Base-by-base conservation (phyloP, 2,797 vertebrate genomes). In the Scolopax rusticola region DNA sequence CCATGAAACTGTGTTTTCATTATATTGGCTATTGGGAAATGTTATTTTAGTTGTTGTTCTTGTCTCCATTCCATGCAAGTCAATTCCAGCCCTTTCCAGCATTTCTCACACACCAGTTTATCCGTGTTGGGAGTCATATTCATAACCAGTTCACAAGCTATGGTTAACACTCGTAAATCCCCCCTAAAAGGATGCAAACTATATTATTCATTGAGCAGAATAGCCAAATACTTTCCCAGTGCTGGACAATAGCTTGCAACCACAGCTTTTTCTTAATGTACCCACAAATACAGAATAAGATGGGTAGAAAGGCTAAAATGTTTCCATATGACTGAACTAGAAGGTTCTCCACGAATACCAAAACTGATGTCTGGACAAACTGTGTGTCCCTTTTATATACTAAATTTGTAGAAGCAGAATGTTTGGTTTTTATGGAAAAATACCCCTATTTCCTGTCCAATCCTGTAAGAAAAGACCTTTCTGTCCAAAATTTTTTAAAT, bases 211-310 rank as follows among this genome's bases (percentile, higher is more conserved):
- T 87, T 53, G 38, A 85, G 69, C 21, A 84, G 25, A 87, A 45
- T 20, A 91, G 30, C 74, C 69, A 54, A 92, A 89, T 96, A 75
- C n/a, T 95, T 95, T 87, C 53, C 36, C 75, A 76, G 36, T 67
- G 38, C 68, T 80, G 71, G 74, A 91, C 91, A 94, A 95, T 56
- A 77, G 78, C 16, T 90, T 96, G 64, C 79, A 95, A 89, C 89
- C 91, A 93, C 84, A 87, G 47, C 19, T 53, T 95, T 69, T 83
- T 50, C 50, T 85, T 89, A 53, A 83, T 64, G 64, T 87, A 85
- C 63, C 32, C 57, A 79, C 59, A 87, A 54, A 75, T 78, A 93
- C 87, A 77, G 78, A 63, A 80, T 51, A 41, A 79, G 48, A 87
- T 63, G 54, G 75, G 51, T 47, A 63, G 60, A 91, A 93, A 91